Conservation (phyloP, 2,797 vertebrate species). For the Phalanger gymnotis region DNA sequence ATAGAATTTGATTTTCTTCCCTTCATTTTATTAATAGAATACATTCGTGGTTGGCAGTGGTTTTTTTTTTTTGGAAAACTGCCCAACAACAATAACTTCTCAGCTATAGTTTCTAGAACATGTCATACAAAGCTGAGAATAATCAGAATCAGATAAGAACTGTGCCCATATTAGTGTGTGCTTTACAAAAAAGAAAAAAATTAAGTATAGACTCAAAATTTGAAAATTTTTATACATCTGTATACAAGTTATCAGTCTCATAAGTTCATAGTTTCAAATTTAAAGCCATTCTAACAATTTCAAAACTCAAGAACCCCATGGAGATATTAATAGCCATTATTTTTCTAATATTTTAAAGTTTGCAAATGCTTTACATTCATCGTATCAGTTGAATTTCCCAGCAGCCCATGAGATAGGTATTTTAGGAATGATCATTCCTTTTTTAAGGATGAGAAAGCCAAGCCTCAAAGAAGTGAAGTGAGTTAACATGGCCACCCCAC, state of each 20-base stretch:
- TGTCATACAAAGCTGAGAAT: slow-evolving; percentile 58
- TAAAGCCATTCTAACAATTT: not conserved
- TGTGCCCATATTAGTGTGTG: slow-evolving; percentile 64
- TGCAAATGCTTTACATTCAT: not conserved
- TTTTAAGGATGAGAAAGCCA: not conserved
- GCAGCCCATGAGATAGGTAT: not conserved
- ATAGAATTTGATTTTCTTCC: slow-evolving; percentile 53
- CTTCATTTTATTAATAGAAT: slow-evolving; percentile 73
- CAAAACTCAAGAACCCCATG: not conserved
- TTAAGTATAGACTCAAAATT: slow-evolving; percentile 64
- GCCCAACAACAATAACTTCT: slow-evolving; percentile 63
- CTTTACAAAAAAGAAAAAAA: slow-evolving; percentile 61
- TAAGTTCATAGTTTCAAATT: not conserved
- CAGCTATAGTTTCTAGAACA: slow-evolving; percentile 71
- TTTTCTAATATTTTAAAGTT: not conserved
- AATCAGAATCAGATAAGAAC: not conserved
- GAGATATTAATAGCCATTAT: not conserved
- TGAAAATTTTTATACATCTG: slow-evolving; percentile 51
- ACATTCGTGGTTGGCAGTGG: slow-evolving; percentile 43
- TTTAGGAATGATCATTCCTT: not conserved
- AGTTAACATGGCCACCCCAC: not conserved
- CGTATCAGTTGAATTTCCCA: not conserved
- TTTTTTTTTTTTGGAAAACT: slow-evolving; percentile 69
- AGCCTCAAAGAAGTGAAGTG: not conserved
- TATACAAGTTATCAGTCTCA: slow-evolving; percentile 15